These are phyloP conservation scores for Tanaodytes sp. DNA, from an alignment of 2,888 invertebrate genomes.

Conservation along the genomic window DNA sequence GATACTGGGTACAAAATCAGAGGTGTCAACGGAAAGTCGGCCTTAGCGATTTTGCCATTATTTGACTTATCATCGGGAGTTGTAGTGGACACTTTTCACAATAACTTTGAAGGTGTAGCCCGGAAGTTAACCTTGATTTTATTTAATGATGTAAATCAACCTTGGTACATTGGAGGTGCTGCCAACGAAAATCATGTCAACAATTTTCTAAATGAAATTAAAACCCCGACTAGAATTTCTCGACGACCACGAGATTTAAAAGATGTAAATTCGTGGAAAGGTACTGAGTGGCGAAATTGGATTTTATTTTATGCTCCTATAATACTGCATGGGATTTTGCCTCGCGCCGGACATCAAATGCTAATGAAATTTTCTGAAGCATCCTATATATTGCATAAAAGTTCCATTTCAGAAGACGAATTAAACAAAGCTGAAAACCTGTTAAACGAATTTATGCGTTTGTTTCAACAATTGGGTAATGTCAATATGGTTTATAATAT, in stretches of 20 bases:
- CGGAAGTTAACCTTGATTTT: not conserved
- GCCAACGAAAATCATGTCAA: not conserved
- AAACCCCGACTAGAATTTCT: conserved; percentile 12
- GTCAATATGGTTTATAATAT: conserved; percentile 19
- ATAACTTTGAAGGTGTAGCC: conserved; percentile 8
- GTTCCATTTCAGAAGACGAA: conserved; percentile 16
- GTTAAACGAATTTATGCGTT: conserved; percentile 14
- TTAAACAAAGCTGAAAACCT: conserved; percentile 18
- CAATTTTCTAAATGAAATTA: not conserved
- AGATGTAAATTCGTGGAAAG: no score
- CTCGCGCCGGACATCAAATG: not conserved
- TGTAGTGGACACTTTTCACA: conserved; percentile 12
- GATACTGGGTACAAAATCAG: not conserved
- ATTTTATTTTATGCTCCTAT: conserved; percentile 20
- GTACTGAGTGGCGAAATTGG: conserved; percentile 40
- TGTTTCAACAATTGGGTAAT: conserved; percentile 20
- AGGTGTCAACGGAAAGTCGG: not conserved
- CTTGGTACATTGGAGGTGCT: conserved; percentile 7
- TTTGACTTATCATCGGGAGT: not conserved
- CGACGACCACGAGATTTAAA: no score
- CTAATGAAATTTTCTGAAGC: conserved; percentile 20
- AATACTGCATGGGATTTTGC: conserved; percentile 2
- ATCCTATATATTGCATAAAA: conserved; percentile 13
- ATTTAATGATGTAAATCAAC: no score
- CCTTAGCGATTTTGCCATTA: not conserved